A percentile compares a stretch with the other conserved stretches of the same genome.
These are phyloP conservation scores for Ypsolopha scabrella DNA, from an alignment of 2,888 invertebrate species.

Conservation along the genomic window DNA sequence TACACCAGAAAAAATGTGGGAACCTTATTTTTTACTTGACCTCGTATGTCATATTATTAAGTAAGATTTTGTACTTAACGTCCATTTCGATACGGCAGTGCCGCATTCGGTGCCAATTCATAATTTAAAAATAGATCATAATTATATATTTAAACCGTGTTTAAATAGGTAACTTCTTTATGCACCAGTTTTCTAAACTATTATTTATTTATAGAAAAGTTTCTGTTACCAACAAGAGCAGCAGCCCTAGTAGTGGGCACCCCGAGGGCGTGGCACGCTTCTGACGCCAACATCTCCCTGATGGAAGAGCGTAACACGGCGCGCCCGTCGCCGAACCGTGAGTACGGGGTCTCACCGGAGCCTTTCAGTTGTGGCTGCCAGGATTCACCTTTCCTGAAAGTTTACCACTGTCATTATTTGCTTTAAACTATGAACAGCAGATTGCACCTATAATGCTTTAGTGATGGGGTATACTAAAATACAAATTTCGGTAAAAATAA, in stretches of 20 bases:
- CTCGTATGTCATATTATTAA: slow-evolving; percentile 6
- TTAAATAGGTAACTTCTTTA: too few species aligned
- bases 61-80: slow-evolving; percentile 24
- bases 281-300: slow-evolving; percentile 75
- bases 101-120: slow-evolving; percentile 58
- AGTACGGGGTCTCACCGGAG: slow-evolving; percentile 75
- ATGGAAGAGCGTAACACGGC: slow-evolving; percentile 77
- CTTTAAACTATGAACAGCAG: too few species aligned
- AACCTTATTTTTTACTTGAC: too few species aligned
- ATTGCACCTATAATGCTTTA: too few species aligned
- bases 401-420: too few species aligned
- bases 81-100: slow-evolving; percentile 41
- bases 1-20: too few species aligned
- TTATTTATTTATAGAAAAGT: too few species aligned
- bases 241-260: slow-evolving; percentile 55
- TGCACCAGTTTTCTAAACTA: too few species aligned
- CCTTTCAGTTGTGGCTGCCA: slow-evolving; percentile 78
- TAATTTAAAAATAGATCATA: slow-evolving; percentile 38
- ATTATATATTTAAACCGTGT: slow-evolving; percentile 59
- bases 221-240: slow-evolving; percentile 62
- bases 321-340: slow-evolving; percentile 74
- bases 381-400: slow-evolving; percentile 55
- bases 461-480: too few species aligned
- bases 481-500: too few species aligned
- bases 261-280: slow-evolving; percentile 59